A percentile compares a stretch with the other conserved stretches of the same genome.
These are phyloP conservation scores for Epizoanthus illoricatus DNA, from an alignment of 92 coral and sea anemone genomes.

Conservation along the genomic window DNA sequence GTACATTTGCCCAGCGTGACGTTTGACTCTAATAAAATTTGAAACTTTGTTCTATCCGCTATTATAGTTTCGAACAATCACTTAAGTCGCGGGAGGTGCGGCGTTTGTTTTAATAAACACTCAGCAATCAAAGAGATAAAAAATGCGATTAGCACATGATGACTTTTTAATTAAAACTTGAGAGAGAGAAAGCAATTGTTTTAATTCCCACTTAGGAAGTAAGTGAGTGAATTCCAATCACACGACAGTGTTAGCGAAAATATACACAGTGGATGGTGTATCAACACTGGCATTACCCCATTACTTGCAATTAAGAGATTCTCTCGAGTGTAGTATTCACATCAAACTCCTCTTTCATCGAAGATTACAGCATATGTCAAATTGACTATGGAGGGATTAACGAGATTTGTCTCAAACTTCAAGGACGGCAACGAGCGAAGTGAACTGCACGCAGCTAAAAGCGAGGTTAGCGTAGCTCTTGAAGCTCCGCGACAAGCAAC, in stretches of 20 bases:
- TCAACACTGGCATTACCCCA: conserved; percentile 28
- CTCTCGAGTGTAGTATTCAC: not conserved
- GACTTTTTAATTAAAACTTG: conserved; percentile 72
- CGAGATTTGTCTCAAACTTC: conserved; percentile 89
- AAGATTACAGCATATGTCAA: not conserved
- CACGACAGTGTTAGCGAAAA: conserved; percentile 29
- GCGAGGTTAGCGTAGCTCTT: not conserved
- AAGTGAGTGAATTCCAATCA: conserved; percentile 26
- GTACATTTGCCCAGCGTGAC: conserved; percentile 66
- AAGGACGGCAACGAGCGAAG: conserved; percentile 48
- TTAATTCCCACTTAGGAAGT: conserved; percentile 29
- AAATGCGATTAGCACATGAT: conserved; percentile 79
- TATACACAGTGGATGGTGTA: conserved; percentile 20
- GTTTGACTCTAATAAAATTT: conserved; percentile 72
- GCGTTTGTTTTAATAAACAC: conserved; percentile 80
- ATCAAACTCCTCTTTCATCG: not conserved
- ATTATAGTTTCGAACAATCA: conserved; percentile 45
- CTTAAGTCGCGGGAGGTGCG: conserved; percentile 61
- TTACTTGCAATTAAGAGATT: conserved; percentile 33
- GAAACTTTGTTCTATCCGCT: conserved; percentile 48
- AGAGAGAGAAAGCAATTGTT: conserved; percentile 39
- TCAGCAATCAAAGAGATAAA: conserved; percentile 51
- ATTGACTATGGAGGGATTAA: conserved; percentile 76
- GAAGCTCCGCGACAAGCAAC: not conserved
- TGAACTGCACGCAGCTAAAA: not conserved